Base-by-base conservation (phyloP, 2,888 invertebrate genomes). In the Campaea margaritaria region DNA sequence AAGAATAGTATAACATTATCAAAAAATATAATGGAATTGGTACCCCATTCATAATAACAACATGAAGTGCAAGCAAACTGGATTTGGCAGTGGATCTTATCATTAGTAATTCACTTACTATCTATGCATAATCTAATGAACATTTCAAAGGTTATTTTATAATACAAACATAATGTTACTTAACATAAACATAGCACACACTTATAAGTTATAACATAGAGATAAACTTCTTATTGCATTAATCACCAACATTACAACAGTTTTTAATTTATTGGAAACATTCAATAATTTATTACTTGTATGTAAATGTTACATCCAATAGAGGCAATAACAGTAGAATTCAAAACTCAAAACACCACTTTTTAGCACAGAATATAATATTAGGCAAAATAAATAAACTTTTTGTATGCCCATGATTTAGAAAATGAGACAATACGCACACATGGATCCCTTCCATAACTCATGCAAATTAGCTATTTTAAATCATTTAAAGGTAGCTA, bases 81-180 rank as follows among this genome's bases (percentile, higher is more conserved):
- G 36, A 46, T 61, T 61, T 63, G 65, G 59, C 44, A 54, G 45
- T 46, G 34, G 38, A 46, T 44, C 49, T 48, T 58, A 58, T 59
- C 34, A 34, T 36, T 28, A 46, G 36, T 16, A 49, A 54, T 51
- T 44, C 39, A 58, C 41, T 34, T 41, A 54, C 45, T 21, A 21
- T 21, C 3, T 3, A 52, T 38, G 28, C 51, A 58, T 38, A 13
- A 50, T 31, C 58, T 60, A 67, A 60, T 65, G 67, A 67, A 67
- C 67, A 67, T 58, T 50, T 49, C 60, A 58, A 60, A 54, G 49
- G 62, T 50, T 58, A 59, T 45, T 38, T 34, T 42, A 34, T 46
- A 52, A 44, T 56, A 61, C 56, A 59, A 59, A 53, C 48, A 51
- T 38, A 46, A 52, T 49, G 15, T 42, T 51, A 50, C 50, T 44